Evolutionary conservation across 35 echinoderm and acorn worm genomes (phyloP).

Genomic region (Apostichopus californicus): DNA sequence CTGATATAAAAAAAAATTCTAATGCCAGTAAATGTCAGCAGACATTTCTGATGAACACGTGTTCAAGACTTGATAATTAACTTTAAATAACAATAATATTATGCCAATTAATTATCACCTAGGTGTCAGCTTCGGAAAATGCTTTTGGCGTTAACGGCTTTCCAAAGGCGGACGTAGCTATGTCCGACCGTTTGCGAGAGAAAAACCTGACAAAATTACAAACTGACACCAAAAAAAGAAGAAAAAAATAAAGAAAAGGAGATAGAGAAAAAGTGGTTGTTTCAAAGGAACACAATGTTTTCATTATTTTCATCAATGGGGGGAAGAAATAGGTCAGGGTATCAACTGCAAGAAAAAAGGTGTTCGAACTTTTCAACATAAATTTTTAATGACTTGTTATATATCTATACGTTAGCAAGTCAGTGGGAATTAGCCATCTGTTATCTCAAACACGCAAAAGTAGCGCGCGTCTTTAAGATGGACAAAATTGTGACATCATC

Average conservation of each 20-base stretch:
- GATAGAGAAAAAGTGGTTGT: neutral
- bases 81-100: constrained; percentile 49
- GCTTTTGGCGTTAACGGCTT: constrained; percentile 33
- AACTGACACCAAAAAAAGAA: neutral
- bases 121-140: constrained; percentile 16
- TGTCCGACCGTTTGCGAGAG: neutral
- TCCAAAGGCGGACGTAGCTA: constrained; percentile 38
- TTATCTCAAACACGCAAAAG: neutral
- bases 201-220: constrained; percentile 26
- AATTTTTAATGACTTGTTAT: constrained; percentile 18
- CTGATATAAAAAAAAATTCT: neutral
- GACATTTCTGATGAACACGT: constrained; percentile 24
- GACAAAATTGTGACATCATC: neutral
- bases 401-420: neutral
- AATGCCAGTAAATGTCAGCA: neutral
- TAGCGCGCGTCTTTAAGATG: neutral
- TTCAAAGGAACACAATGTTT: constrained; percentile 7
- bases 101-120: constrained; percentile 44
- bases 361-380: neutral
- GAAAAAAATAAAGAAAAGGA: neutral
- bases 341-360: neutral
- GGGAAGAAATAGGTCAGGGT: neutral
- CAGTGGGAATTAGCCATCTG: neutral
- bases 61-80: constrained; percentile 27
- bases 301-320: constrained; percentile 20